Percentiles rank a stretch among this genome's conserved stretches.
Evolutionary conservation across 2,888 invertebrate species (phyloP).

Genomic region (Andricus quercusramuli): DNA sequence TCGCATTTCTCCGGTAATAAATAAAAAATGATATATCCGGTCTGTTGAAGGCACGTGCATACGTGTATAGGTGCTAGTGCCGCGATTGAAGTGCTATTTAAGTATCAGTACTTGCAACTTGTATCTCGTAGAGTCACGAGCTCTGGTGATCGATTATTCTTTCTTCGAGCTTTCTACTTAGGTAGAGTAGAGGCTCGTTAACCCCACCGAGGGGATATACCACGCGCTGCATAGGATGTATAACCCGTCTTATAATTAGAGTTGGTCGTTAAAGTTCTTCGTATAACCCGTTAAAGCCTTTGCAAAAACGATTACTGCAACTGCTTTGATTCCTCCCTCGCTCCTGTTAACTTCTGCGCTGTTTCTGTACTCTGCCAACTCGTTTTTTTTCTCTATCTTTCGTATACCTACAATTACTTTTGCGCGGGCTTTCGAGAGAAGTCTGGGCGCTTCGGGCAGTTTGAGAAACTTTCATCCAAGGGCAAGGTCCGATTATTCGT

Average conservation of each 20-base stretch:
- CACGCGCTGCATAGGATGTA: slow-evolving; percentile 25
- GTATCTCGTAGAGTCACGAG: not conserved
- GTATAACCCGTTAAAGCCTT: slow-evolving; percentile 38
- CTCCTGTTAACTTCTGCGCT: slow-evolving; percentile 47
- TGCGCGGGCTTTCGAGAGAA: not conserved
- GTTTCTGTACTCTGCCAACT: slow-evolving; percentile 44
- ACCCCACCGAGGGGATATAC: slow-evolving; percentile 16
- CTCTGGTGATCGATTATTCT: slow-evolving; percentile 33
- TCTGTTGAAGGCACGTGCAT: not conserved
- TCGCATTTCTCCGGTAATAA: slow-evolving; percentile 25
- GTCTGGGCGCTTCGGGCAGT: slow-evolving; percentile 29
- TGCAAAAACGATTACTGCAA: slow-evolving; percentile 40
- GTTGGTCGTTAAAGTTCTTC: slow-evolving; percentile 37
- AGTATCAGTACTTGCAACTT: not conserved
- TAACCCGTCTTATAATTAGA: slow-evolving; percentile 38
- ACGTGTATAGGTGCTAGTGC: slow-evolving; percentile 3
- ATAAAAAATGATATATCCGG: slow-evolving; percentile 37
- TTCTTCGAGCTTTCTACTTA: slow-evolving; percentile 16
- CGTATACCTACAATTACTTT: slow-evolving; percentile 38
- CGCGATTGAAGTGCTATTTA: slow-evolving; percentile 27
- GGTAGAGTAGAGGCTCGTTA: slow-evolving; percentile 1
- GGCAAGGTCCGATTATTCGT: slow-evolving; percentile 33
- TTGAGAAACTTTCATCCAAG: slow-evolving; percentile 31
- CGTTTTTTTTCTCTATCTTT: slow-evolving; percentile 39
- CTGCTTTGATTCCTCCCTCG: slow-evolving; percentile 42